Percentiles rank a stretch among this genome's conserved stretches.
These are phyloP conservation scores for Acanthurus tractus DNA, from an alignment of 2,797 vertebrate genomes.

Conservation along the genomic window DNA sequence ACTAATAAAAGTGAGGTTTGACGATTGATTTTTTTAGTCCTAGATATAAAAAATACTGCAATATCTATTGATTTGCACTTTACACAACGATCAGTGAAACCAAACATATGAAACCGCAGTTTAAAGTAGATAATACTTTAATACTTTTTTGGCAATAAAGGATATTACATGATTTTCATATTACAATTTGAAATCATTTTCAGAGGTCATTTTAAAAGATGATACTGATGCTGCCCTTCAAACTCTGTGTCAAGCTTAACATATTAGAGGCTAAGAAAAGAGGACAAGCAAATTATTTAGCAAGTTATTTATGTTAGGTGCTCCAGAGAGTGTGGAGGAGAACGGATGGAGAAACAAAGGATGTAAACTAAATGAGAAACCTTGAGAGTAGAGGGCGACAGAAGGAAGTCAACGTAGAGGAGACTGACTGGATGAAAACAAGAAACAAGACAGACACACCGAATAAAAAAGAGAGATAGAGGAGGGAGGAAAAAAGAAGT, in stretches of 20 bases:
- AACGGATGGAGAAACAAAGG: conserved; percentile 1
- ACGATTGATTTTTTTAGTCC: too few species aligned
- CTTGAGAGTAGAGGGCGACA: neutral
- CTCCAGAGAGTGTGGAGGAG: conserved; percentile 10
- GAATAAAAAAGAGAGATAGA: neutral
- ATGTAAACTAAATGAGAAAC: conserved; percentile 2
- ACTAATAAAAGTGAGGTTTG: too few species aligned
- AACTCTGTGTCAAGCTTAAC: too few species aligned
- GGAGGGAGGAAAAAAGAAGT: neutral
- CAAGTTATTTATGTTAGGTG: conserved; percentile 16
- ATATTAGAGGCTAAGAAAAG: neutral
- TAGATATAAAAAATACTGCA: neutral
- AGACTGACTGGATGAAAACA: neutral
- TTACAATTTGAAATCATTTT: too few species aligned
- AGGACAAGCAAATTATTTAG: neutral
- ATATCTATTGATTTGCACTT: neutral
- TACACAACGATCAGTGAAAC: neutral
- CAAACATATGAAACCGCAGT: neutral
- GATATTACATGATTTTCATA: neutral
- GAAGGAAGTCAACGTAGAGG: neutral
- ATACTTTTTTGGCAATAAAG: neutral
- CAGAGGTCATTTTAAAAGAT: too few species aligned
- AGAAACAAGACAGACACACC: neutral
- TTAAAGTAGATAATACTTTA: neutral
- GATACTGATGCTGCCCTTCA: too few species aligned